These are phyloP conservation scores for Listronotus oregonensis DNA, from an alignment of 1,140 invertebrate species.

Conservation along the genomic window DNA sequence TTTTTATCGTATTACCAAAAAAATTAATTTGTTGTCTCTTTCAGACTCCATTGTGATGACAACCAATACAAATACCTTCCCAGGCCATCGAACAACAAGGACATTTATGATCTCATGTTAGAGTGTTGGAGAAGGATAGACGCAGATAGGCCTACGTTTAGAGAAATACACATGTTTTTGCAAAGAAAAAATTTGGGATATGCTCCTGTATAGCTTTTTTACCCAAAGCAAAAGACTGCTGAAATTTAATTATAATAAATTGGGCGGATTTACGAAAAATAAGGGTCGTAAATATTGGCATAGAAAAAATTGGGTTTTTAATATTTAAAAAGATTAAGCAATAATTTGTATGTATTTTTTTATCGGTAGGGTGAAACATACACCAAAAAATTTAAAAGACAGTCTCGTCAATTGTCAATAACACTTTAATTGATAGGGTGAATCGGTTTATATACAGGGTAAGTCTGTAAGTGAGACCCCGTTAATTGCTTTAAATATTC, in stretches of 20 bases:
- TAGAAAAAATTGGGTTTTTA: too few relatives aligned
- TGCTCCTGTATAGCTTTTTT: constrained; percentile 60
- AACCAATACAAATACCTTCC: constrained; percentile 69
- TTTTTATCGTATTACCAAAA: too few relatives aligned
- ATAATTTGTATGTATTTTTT: too few relatives aligned
- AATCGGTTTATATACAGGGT: too few relatives aligned
- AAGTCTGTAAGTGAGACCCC: too few relatives aligned
- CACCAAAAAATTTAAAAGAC: too few relatives aligned
- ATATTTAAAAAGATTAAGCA: too few relatives aligned
- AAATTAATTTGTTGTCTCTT: background rate
- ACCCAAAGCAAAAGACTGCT: constrained; percentile 2
- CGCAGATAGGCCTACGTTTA: constrained; percentile 74
- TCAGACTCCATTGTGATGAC: constrained; percentile 63
- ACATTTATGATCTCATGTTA: constrained; percentile 81
- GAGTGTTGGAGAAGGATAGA: constrained; percentile 81
- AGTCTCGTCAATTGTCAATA: too few relatives aligned
- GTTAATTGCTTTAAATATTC: too few relatives aligned
- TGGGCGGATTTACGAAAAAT: background rate
- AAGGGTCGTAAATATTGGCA: background rate
- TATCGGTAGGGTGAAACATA: too few relatives aligned
- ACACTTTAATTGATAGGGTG: too few relatives aligned
- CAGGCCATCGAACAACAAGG: constrained; percentile 66
- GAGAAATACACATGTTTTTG: constrained; percentile 81
- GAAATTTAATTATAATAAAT: background rate
- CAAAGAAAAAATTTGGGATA: constrained; percentile 81